These are phyloP conservation scores for Megaceryle torquata DNA, from an alignment of 2,113 vertebrate genomes.

Conservation along the genomic window DNA sequence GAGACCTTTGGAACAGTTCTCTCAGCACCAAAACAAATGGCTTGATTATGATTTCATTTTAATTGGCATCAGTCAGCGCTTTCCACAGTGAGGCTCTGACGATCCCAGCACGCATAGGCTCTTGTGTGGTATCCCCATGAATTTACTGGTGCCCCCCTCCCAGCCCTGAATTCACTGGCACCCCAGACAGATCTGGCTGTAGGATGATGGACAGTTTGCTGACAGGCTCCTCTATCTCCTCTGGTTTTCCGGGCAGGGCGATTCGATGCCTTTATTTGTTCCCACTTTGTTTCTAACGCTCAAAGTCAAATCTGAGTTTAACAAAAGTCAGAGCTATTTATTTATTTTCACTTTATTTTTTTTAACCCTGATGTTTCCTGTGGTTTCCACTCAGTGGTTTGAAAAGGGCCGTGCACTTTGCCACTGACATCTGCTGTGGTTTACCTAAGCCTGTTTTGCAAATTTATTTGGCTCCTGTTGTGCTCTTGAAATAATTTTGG, in stretches of 20 bases:
- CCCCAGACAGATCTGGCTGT: not conserved
- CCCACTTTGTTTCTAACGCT: not conserved
- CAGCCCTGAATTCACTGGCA: not conserved
- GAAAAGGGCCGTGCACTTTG: not conserved
- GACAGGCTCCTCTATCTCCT: not conserved
- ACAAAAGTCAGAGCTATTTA: not conserved
- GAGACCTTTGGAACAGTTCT: slow-evolving; percentile 12
- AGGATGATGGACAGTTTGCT: not conserved
- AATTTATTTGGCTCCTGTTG: slow-evolving; percentile 18
- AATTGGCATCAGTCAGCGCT: slow-evolving; percentile 43
- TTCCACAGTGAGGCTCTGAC: not conserved
- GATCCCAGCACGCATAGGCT: not conserved
- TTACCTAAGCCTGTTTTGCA: slow-evolving; percentile 1
- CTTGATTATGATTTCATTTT: slow-evolving; percentile 46
- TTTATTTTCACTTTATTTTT: not conserved
- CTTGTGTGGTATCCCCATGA: not conserved
- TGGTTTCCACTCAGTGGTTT: not conserved
- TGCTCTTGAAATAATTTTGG: slow-evolving; percentile 6
- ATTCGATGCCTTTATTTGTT: not conserved
- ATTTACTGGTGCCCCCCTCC: not conserved
- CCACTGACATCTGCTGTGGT: not conserved
- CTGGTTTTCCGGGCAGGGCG: not conserved
- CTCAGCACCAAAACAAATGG: slow-evolving; percentile 16
- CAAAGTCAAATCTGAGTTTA: not conserved
- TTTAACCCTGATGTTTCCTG: not conserved